Evolutionary conservation across 2,797 vertebrate species (phyloP), one percentile per base, ranked within the genome.

Genomic region (Galago senegalensis): DNA sequence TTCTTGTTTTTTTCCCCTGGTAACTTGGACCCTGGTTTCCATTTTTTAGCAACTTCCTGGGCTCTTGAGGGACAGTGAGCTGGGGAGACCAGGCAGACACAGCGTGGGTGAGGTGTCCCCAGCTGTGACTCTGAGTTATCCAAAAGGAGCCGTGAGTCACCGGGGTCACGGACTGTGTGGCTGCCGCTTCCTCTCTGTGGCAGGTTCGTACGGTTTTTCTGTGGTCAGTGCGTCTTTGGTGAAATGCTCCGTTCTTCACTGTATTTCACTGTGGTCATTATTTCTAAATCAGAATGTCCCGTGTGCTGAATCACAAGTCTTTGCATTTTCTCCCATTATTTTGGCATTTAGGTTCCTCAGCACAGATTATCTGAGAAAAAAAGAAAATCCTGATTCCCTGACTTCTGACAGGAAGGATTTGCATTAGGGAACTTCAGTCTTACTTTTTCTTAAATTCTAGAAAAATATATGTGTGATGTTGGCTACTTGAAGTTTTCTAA

Each of bases 1-100:
- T 34, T 91, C 34, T 72, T 72, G 7, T 80, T 85, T 77, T 34
- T 86, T 82, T 2, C 73, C 79, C 3, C 3, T 31, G 76, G 37
- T 87, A 34, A 88, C 14, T 65, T 77, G 53, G 86, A 27, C 72
- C 40, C 40, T 43, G 87, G 76, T 79, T 43, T 77, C 65, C 40
- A 25, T 91, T 93, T 95, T 91, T 73, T 46, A 76, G n/a, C 56
- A 87, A 53, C n/a, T 91, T 93, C 34, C 34, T 16, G 53, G 60
- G 34, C 84, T 93, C 80, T 93, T n/a, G 34, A 77, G 58, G 40
- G 75, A 69, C 86, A 72, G 72, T 81, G 73, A 91, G 56, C 46
- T 43, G 29, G 23, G 49, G 29, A 91, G 95, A 96, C 83, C 53
- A 94, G 89, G 70, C 84, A 87, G 87, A 93, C 81, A 43, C 9